These are phyloP conservation scores for Troglohyphantes excavatus DNA, from an alignment of 2,888 invertebrate species.

Conservation along the genomic window DNA sequence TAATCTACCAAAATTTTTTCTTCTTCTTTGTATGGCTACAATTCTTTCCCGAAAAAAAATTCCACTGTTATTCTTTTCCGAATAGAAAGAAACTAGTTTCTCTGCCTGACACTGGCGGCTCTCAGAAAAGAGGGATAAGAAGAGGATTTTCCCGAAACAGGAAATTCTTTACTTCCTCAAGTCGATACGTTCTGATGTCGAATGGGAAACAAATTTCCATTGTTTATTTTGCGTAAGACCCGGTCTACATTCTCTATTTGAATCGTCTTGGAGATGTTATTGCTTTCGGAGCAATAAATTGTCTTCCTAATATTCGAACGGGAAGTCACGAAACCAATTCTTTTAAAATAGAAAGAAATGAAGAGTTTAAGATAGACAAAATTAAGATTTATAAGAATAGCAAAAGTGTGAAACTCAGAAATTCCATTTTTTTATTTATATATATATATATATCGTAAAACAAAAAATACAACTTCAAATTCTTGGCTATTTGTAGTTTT, in stretches of 20 bases:
- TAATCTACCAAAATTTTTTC: no score
- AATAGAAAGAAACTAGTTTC: conserved; percentile 13
- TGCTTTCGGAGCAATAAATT: conserved; percentile 50
- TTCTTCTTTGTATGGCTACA: no score
- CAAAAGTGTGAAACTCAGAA: background rate
- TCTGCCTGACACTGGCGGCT: conserved; percentile 33
- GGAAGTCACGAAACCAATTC: background rate
- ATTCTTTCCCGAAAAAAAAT: background rate
- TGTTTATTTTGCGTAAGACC: conserved; percentile 60
- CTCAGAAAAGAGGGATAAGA: conserved; percentile 30
- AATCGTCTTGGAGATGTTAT: conserved; percentile 51
- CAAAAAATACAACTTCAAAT: no score
- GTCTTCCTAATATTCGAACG: conserved; percentile 28
- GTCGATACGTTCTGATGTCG: conserved; percentile 35
- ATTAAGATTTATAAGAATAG: background rate
- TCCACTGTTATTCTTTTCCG: background rate
- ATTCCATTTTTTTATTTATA: no score
- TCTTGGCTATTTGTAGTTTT: no score
- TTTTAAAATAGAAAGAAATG: background rate
- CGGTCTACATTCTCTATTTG: conserved; percentile 32
- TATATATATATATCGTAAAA: no score
- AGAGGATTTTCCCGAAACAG: conserved; percentile 50
- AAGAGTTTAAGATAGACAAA: background rate
- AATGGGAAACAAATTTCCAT: conserved; percentile 66
- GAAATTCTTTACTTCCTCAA: conserved; percentile 55